A percentile compares a stretch with the other conserved stretches of the same genome.
Evolutionary conservation across 2,888 invertebrate species (phyloP).

Genomic region (Pheosia tremula): DNA sequence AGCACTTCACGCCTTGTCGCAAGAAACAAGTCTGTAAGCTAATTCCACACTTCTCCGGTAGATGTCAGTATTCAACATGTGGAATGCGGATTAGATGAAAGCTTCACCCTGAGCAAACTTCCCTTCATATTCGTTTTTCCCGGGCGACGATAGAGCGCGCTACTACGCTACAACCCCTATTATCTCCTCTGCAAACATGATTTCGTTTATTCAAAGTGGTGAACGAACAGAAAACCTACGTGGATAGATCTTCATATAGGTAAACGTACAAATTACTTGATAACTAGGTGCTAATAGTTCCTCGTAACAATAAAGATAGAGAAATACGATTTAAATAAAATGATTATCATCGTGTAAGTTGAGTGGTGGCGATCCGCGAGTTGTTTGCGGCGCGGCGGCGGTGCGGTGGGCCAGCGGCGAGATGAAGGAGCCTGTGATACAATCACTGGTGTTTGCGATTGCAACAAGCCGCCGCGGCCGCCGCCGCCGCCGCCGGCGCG

Average conservation of each 20-base stretch:
- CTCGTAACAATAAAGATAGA: slow-evolving; percentile 55
- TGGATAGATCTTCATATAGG: slow-evolving; percentile 4
- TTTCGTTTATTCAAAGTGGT: too few relatives aligned
- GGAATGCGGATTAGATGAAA: slow-evolving; percentile 26
- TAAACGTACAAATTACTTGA: not conserved
- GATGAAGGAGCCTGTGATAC: slow-evolving; percentile 70
- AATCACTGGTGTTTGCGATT: slow-evolving; percentile 68
- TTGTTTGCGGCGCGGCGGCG: slow-evolving; percentile 58
- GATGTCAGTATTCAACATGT: slow-evolving; percentile 63
- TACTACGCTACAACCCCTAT: slow-evolving; percentile 23
- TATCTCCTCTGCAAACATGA: too few relatives aligned
- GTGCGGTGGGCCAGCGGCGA: slow-evolving; percentile 63
- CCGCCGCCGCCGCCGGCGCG: slow-evolving; percentile 58
- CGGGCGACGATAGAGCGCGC: slow-evolving; percentile 69
- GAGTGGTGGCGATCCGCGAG: slow-evolving; percentile 55
- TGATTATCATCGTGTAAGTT: slow-evolving; percentile 63
- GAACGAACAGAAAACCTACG: too few relatives aligned
- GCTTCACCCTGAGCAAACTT: slow-evolving; percentile 41
- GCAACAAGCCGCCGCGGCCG: slow-evolving; percentile 44
- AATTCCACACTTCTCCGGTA: slow-evolving; percentile 67
- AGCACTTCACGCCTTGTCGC: not conserved
- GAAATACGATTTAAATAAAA: slow-evolving; percentile 64
- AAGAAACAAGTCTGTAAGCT: slow-evolving; percentile 40
- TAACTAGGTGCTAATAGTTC: slow-evolving; percentile 25
- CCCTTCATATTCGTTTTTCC: slow-evolving; percentile 43